Conservation (phyloP, 2,113 vertebrate genomes). For the Empidonax traillii region DNA sequence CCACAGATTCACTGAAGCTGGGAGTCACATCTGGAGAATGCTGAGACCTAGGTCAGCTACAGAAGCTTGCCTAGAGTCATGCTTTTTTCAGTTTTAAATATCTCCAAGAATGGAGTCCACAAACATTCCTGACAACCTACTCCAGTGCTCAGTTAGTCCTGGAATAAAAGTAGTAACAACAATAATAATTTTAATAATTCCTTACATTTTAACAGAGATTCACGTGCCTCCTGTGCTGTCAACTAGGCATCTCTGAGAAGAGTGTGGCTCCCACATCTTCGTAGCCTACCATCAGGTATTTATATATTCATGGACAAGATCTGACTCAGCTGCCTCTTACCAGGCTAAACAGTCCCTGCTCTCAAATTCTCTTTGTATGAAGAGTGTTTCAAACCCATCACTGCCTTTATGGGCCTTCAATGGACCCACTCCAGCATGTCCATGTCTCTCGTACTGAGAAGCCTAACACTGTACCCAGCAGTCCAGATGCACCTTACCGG, state of each 20-base stretch:
- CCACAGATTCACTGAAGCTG: neutral
- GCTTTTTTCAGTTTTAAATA: neutral
- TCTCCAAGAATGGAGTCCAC: neutral
- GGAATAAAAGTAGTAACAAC: neutral
- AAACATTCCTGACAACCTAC: neutral
- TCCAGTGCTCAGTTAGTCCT: neutral
- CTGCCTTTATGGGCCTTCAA: neutral
- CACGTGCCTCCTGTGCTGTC: neutral
- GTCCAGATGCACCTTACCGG: neutral
- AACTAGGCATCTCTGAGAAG: neutral
- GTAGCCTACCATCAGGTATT: neutral
- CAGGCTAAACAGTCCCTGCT: neutral
- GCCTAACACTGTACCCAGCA: neutral
- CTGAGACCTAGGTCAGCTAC: neutral
- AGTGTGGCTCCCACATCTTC: neutral
- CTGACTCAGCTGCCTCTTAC: neutral
- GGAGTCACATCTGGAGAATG: neutral
- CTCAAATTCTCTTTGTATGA: neutral
- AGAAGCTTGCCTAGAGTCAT: neutral
- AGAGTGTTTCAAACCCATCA: neutral
- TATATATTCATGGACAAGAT: neutral
- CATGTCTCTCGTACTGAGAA: neutral
- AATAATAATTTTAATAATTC: neutral
- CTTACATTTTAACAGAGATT: neutral
- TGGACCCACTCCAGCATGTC: neutral